A percentile compares a stretch with the other conserved stretches of the same genome.
phyloP scores from a whole-genome alignment of 2,113 vertebrate genomes.

The Colossoma macropomum region DNA sequence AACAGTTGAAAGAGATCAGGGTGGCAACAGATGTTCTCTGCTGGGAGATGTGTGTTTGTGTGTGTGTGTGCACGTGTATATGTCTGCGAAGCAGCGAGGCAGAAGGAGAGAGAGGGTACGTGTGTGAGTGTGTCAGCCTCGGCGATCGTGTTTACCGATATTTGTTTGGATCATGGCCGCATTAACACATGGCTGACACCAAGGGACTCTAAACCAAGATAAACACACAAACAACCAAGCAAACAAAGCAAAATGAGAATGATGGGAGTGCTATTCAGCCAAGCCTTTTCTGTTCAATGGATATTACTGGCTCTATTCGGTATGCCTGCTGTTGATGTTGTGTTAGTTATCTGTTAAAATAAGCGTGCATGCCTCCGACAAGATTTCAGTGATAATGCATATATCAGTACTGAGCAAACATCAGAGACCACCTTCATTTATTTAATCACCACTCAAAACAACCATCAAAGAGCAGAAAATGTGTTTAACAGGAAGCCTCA shows the following conservation, averaged over 20 bases:
- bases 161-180: constrained; percentile 28
- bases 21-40: constrained; percentile 58
- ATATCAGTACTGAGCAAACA: no score
- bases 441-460: no score
- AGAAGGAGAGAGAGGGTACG: not conserved
- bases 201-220: constrained; percentile 7
- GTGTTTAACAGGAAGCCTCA: no score
- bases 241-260: constrained; percentile 13
- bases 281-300: not conserved
- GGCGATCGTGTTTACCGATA: not conserved
- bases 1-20: constrained; percentile 57
- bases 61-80: not conserved
- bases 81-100: not conserved
- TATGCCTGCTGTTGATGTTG: no score
- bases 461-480: no score
- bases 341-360: no score
- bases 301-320: not conserved
- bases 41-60: constrained; percentile 24
- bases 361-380: no score
- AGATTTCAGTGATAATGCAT: no score
- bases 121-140: not conserved
- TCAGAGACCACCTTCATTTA: no score
- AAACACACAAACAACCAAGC: not conserved
- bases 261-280: not conserved
- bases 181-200: constrained; percentile 28